A percentile compares a stretch with the other conserved stretches of the same genome.
phyloP scores from a whole-genome alignment of 2,797 vertebrate species.

The Nannoperca australis region DNA sequence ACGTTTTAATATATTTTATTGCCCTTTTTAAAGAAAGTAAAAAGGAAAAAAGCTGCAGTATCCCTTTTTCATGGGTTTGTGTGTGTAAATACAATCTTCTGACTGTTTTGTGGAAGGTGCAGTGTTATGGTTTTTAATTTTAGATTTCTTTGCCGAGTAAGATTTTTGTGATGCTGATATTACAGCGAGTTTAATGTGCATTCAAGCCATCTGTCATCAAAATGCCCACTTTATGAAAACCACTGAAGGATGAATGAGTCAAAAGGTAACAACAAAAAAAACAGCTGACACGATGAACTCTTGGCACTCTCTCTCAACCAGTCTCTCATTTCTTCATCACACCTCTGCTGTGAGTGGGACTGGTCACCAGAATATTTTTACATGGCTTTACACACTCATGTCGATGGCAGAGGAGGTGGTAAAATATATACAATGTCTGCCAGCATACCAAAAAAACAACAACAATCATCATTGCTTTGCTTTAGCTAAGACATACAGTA shows the following conservation, averaged over 20 bases:
- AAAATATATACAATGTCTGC: constrained; percentile 49
- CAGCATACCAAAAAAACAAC: constrained; percentile 76
- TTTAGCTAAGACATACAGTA: constrained; percentile 33
- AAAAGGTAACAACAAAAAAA: constrained; percentile 15
- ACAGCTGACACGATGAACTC: constrained; percentile 15
- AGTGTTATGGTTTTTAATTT: constrained; percentile 64
- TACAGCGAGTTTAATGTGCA: constrained; percentile 62
- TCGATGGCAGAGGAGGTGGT: constrained; percentile 33
- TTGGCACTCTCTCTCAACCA: background rate
- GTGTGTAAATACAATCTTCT: constrained; percentile 84
- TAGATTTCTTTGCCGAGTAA: constrained; percentile 55
- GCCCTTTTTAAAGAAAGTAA: constrained; percentile 89
- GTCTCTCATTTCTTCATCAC: background rate
- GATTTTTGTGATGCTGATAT: constrained; percentile 50
- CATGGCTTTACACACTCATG: constrained; percentile 25
- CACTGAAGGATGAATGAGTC: constrained; percentile 20
- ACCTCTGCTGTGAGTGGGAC: constrained; percentile 27
- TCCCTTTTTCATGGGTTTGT: constrained; percentile 87
- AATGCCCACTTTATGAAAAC: constrained; percentile 32
- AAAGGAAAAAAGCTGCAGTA: constrained; percentile 91
- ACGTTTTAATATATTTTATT: constrained; percentile 93
- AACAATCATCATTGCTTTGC: constrained; percentile 50
- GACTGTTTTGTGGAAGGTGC: constrained; percentile 84
- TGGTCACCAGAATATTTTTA: constrained; percentile 16
- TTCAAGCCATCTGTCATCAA: constrained; percentile 62